Evolutionary conservation across 2,113 vertebrate genomes (phyloP), one percentile per base, ranked within the genome.

Genomic region (Psephotus haematonotus): DNA sequence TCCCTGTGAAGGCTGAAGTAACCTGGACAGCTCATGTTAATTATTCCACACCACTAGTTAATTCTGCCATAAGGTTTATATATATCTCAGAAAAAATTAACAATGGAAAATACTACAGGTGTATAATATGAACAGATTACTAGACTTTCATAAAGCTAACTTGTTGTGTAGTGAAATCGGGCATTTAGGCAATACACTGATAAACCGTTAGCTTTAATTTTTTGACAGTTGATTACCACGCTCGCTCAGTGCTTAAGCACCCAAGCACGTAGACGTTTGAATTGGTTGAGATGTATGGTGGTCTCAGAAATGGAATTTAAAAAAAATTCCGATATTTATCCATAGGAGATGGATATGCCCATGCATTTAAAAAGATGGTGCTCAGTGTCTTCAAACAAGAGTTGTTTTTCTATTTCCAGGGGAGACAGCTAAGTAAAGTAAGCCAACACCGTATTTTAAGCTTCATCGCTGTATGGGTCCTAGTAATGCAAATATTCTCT

Each of bases 401-500:
- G 28, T 7, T 90, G 57, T 11, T 95, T 82, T 67, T 83, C 9
- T 39, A 14, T 90, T 82, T 81, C 80, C 53, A 70, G 24, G 39
- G 55, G 33, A 82, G 67, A 74, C 25, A 94, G 39, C 49, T 41
- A 79, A 43, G 78, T 33, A 86, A 93, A 87, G 53, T 59, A 94
- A 96, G 85, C 46, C 37, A 69, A 63, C 23, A 46, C 53, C 0
- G 27, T 74, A 74, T 93, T 90, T 92, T 88, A 93, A 92, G 64
- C 49, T 93, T 90, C 67, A 67, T 49, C n/a, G 37, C 39, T 65
- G 7, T 69, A 72, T 29, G 47, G 46, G 59, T 88, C 55, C 33
- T 59, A 67, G n/a, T 35, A 96, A 77, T 31, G 68, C 19, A 93
- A 94, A 94, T 85, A 92, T 64, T 90, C 60, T 94, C 85, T 67